Conservation (phyloP, 1,140 invertebrate species). For the Camponotus vicinus region DNA sequence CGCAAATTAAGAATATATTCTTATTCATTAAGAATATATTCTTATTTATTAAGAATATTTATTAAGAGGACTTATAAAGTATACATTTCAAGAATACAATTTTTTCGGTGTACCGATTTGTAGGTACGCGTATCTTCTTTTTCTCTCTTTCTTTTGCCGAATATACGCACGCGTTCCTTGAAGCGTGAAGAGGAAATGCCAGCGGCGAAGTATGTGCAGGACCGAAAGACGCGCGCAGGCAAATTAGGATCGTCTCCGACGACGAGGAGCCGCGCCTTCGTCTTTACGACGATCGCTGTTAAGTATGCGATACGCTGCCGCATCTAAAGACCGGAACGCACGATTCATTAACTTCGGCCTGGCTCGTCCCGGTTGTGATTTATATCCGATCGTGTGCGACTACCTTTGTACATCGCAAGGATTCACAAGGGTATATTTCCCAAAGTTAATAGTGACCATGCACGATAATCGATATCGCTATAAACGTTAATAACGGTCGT, state of each 20-base stretch:
- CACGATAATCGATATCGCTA: background rate
- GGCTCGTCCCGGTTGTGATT: conserved; percentile 70
- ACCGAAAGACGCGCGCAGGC: background rate
- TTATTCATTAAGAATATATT: no score
- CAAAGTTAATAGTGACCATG: background rate
- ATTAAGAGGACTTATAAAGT: no score
- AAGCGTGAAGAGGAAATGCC: conserved; percentile 70
- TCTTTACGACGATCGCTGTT: conserved; percentile 72
- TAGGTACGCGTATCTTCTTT: background rate
- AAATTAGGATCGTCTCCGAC: conserved; percentile 70
- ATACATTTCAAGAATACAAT: no score
- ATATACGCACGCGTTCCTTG: background rate
- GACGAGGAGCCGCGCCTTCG: conserved; percentile 75
- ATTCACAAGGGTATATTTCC: background rate
- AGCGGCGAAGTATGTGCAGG: conserved; percentile 3
- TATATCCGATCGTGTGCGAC: conserved; percentile 67
- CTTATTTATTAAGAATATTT: no score
- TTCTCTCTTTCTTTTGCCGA: background rate
- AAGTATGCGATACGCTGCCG: conserved; percentile 73
- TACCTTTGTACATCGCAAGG: background rate
- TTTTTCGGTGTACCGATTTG: background rate
- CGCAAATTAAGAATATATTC: no score
- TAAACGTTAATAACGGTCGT: background rate
- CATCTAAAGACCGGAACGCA: conserved; percentile 84
- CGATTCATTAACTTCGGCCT: conserved; percentile 83